Evolutionary conservation across 2,888 invertebrate species (phyloP).

Genomic region (Nemotelus pantherinus): DNA sequence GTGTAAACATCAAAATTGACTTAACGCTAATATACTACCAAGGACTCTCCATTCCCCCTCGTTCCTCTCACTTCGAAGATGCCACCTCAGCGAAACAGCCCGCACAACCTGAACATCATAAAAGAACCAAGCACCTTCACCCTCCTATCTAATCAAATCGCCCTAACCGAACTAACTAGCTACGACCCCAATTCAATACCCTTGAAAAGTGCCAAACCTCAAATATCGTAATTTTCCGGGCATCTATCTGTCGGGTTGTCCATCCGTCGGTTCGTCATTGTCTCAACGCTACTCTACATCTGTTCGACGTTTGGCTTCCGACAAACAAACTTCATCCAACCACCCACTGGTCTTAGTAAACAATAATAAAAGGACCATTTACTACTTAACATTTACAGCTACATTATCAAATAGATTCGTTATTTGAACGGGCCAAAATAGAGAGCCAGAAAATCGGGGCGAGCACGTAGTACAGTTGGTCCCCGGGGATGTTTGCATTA

Average conservation of each 20-base stretch:
- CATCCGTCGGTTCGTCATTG: slow-evolving; percentile 11
- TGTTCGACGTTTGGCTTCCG: slow-evolving; percentile 3
- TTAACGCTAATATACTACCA: slow-evolving; percentile 53
- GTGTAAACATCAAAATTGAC: slow-evolving; percentile 56
- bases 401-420: slow-evolving; percentile 30
- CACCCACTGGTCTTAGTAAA: not conserved
- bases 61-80: not conserved
- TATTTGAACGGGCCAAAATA: slow-evolving; percentile 26
- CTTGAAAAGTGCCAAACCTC: slow-evolving; percentile 55
- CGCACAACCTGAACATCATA: not conserved
- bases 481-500: slow-evolving; percentile 27
- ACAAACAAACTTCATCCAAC: slow-evolving; percentile 1
- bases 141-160: not conserved
- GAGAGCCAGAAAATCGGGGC: not conserved
- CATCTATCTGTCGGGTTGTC: slow-evolving; percentile 45
- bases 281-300: slow-evolving; percentile 24
- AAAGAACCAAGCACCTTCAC: not conserved
- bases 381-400: slow-evolving; percentile 31
- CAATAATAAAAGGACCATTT: slow-evolving; percentile 36
- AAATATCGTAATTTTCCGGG: slow-evolving; percentile 55
- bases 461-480: slow-evolving; percentile 2
- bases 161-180: slow-evolving; percentile 35
- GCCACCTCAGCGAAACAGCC: not conserved
- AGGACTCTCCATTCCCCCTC: slow-evolving; percentile 37
- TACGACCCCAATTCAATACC: slow-evolving; percentile 53